Evolutionary conservation across 2,888 invertebrate genomes (phyloP).

Genomic region (Dicroscelio sp.): DNA sequence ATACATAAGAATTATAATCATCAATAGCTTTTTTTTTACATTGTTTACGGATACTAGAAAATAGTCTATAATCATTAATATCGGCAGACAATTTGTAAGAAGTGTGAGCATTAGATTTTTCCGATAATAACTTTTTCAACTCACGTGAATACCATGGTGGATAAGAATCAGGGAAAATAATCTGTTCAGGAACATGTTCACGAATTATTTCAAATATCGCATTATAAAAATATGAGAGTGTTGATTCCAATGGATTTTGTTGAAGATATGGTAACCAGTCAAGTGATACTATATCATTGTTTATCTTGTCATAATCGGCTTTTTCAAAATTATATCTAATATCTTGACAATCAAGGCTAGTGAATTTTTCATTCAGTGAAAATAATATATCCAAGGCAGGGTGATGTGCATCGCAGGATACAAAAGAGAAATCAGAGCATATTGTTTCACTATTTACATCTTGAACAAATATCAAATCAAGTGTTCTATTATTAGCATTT

Average conservation of each 20-base stretch:
- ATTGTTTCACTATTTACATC: not conserved
- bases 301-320: not conserved
- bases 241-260: not conserved
- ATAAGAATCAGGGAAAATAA: not conserved
- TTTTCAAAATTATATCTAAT: not conserved
- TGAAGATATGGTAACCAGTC: not conserved
- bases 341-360: not conserved
- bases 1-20: not conserved
- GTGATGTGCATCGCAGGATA: not conserved
- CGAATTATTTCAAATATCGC: not conserved
- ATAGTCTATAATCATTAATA: not conserved
- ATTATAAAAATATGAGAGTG: not conserved
- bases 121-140: not conserved
- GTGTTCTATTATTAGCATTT: not conserved
- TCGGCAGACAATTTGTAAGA: not conserved
- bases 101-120: not conserved
- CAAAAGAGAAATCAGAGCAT: not conserved
- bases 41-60: not conserved
- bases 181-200: not conserved
- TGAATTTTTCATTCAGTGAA: not conserved
- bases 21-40: not conserved
- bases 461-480: conserved; percentile 16
- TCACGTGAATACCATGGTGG: not conserved
- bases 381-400: conserved; percentile 15
- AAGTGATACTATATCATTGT: not conserved